Conservation (phyloP, 2,113 vertebrate species). For the Corythoichthys intestinalis region DNA sequence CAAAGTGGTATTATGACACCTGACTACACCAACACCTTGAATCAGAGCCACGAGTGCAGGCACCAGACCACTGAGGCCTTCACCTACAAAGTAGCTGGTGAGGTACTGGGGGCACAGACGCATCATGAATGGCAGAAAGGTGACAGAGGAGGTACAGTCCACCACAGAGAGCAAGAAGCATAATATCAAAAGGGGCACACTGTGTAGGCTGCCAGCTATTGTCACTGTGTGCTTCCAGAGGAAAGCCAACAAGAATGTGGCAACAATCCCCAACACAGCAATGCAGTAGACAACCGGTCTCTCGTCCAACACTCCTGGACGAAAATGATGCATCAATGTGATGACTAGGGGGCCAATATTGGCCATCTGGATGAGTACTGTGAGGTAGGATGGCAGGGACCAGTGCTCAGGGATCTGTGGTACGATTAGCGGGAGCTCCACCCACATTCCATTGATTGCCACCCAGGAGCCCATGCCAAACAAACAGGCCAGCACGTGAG, state of each 20-base stretch:
- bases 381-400: conserved; percentile 81
- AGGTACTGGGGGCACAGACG: conserved; percentile 72
- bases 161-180: conserved; percentile 79
- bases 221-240: conserved; percentile 69
- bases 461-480: conserved; percentile 84
- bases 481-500: conserved; percentile 74
- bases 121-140: conserved; percentile 84
- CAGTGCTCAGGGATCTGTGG: conserved; percentile 70
- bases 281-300: conserved; percentile 71
- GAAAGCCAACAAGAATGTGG: conserved; percentile 77
- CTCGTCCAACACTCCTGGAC: conserved; percentile 67
- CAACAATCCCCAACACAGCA: conserved; percentile 65
- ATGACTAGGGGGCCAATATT: conserved; percentile 79
- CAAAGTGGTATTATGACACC: conserved; percentile 64
- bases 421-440: conserved; percentile 79
- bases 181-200: conserved; percentile 73
- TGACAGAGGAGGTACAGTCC: conserved; percentile 85
- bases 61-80: conserved; percentile 80
- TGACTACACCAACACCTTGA: conserved; percentile 75
- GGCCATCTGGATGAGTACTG: conserved; percentile 80
- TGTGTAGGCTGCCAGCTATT: conserved; percentile 52
- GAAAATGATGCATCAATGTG: conserved; percentile 75
- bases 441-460: conserved; percentile 85
- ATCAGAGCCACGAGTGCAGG: conserved; percentile 76
- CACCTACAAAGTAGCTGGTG: conserved; percentile 77